Conservation (phyloP, 2,797 vertebrate species). For the Muscicapa striata region DNA sequence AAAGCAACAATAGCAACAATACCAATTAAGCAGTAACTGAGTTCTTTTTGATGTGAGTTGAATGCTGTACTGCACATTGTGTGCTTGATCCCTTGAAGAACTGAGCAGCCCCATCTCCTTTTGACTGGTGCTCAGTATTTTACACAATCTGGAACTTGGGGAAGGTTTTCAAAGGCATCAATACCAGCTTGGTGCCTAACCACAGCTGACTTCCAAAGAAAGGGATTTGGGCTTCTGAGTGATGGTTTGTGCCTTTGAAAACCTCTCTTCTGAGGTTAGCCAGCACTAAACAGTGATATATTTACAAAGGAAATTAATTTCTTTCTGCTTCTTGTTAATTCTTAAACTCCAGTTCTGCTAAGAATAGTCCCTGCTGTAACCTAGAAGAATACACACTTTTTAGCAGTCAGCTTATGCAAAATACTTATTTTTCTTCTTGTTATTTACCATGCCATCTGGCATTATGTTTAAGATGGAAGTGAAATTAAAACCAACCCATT, state of each 20-base stretch:
- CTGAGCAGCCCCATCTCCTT: not conserved
- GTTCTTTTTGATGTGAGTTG: not conserved
- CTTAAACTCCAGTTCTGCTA: not conserved
- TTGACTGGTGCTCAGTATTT: not conserved
- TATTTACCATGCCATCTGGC: slow-evolving; percentile 51
- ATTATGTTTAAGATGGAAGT: slow-evolving; percentile 26
- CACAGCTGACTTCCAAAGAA: not conserved
- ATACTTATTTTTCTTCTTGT: slow-evolving; percentile 20
- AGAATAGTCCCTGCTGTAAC: slow-evolving; percentile 17
- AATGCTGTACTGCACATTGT: not conserved
- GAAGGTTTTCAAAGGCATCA: slow-evolving; percentile 15
- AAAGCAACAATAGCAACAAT: not conserved
- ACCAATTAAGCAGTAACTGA: not conserved
- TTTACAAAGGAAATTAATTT: not conserved
- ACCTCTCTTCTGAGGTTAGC: not conserved
- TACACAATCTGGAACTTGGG: not conserved
- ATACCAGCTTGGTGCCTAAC: slow-evolving; percentile 1
- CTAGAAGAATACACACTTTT: not conserved
- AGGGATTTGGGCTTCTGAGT: not conserved
- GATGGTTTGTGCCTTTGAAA: slow-evolving; percentile 1
- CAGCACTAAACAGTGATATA: not conserved
- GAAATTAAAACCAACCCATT: slow-evolving; percentile 29
- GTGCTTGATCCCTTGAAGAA: not conserved
- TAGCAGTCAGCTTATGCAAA: slow-evolving; percentile 20
- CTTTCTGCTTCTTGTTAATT: not conserved